These are phyloP conservation scores for Propithecus perrieri DNA, from an alignment of 2,797 vertebrate species.

Conservation along the genomic window DNA sequence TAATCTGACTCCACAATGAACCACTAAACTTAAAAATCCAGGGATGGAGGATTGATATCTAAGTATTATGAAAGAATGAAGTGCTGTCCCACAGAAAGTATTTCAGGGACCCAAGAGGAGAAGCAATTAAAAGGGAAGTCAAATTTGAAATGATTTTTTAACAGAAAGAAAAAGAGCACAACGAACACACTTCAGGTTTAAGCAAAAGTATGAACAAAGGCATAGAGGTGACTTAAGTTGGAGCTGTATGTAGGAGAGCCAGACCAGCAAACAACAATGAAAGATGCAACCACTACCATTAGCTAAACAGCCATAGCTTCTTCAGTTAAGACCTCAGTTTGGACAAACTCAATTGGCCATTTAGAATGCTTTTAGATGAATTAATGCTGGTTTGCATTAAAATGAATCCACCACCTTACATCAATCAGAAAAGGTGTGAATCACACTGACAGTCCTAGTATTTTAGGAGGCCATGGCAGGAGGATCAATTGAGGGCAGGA, in stretches of 20 bases:
- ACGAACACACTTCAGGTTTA: not conserved
- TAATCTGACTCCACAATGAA: not conserved
- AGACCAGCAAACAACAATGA: not conserved
- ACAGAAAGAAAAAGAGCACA: not conserved
- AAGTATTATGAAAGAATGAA: not conserved
- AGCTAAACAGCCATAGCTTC: not conserved
- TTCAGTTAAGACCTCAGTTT: not conserved
- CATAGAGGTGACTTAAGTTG: not conserved
- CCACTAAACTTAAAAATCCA: not conserved
- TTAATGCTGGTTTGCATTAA: not conserved
- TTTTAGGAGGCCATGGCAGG: too few relatives aligned
- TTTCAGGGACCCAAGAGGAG: not conserved
- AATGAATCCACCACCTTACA: not conserved
- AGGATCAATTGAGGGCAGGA: too few relatives aligned
- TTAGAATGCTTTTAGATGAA: not conserved
- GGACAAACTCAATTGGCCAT: not conserved
- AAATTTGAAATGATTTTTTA: not conserved
- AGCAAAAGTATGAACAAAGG: not conserved
- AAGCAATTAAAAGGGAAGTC: not conserved
- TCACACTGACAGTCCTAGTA: too few relatives aligned
- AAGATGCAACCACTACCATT: not conserved
- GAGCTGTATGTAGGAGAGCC: not conserved
- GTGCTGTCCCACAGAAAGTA: not conserved
- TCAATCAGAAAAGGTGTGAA: too few relatives aligned
- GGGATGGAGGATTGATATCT: not conserved